A percentile compares a stretch with the other conserved stretches of the same genome.
phyloP scores from a whole-genome alignment of 2,888 invertebrate genomes.

The Drosophila atroscutellata region DNA sequence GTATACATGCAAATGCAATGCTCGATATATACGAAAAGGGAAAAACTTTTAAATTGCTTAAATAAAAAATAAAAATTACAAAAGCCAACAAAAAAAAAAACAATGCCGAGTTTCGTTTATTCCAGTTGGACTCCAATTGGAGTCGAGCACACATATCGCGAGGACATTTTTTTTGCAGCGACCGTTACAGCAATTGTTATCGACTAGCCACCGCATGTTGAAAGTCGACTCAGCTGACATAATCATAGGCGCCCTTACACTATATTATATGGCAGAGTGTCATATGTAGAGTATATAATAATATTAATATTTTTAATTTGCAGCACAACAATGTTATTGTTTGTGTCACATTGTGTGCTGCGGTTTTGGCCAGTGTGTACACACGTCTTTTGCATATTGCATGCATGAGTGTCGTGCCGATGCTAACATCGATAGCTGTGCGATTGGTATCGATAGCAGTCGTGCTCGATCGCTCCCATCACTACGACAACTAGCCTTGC shows the following conservation, averaged over 20 bases:
- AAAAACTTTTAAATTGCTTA: constrained; percentile 75
- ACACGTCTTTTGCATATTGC: constrained; percentile 9
- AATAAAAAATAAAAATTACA: constrained; percentile 63
- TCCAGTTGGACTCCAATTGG: constrained; percentile 15
- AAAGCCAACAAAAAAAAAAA: constrained; percentile 36
- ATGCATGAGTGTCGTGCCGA: neutral
- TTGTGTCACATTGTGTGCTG: neutral
- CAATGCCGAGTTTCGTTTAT: neutral
- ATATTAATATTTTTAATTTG: neutral
- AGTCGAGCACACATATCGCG: constrained; percentile 9
- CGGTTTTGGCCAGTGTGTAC: constrained; percentile 25
- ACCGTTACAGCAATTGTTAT: constrained; percentile 16
- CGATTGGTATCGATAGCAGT: constrained; percentile 45
- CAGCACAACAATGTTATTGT: neutral
- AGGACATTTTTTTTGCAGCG: constrained; percentile 5
- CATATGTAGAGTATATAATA: neutral
- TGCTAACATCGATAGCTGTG: constrained; percentile 20
- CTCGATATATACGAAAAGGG: constrained; percentile 64
- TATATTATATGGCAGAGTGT: neutral
- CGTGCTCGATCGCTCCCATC: constrained; percentile 53
- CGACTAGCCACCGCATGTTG: constrained; percentile 24
- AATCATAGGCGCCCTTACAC: too few species aligned
- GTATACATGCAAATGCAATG: constrained; percentile 65
- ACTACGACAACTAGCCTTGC: constrained; percentile 66
- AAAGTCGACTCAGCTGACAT: neutral